Evolutionary conservation across 2,888 invertebrate genomes (phyloP), one percentile per base, ranked within the genome.

Genomic region (Chrysolina americana): DNA sequence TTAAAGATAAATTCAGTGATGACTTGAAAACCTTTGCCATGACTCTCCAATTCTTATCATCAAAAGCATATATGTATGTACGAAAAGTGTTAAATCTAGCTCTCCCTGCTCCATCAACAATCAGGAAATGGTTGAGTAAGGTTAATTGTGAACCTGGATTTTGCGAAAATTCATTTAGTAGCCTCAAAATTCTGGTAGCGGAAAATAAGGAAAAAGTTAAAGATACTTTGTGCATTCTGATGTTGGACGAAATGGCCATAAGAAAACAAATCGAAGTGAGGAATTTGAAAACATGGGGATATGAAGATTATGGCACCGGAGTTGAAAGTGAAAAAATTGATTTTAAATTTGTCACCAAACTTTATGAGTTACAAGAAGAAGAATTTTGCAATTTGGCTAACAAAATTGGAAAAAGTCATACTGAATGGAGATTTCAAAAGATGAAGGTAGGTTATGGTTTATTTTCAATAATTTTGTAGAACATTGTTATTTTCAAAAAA

Each of bases 71-170:
- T 69, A 0, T 50, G 41, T 75, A 72, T 75, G 75, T 75, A 13
- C 21, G 68, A 47, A 71, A 74, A 19, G 59, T 41, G 8, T 74
- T 74, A 17, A 53, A 68, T 68, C 66, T 73, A 17, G 69, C 71
- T 65, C 68, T 76, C 19, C 73, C 76, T 21, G 73, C 73, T 23
- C 73, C 76, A 23, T 73, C 73, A 1, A 76, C 76, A 2, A 73
- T 76, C 1, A 65, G 76, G 48, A 56, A 50, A 23, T 76, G 73
- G 70, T 21, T 70, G 28, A 62, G 73, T n/a, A 73, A 76, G 19
- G 70, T 73, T 4, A 71, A 73, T 65, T 76, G 76, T 62, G 64
- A 62, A 44, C 73, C 73, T n/a, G 76, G 73, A 41, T 76, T 76
- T 48, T 69, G 59, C 4, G 53, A 68, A 41, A 44, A 56, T 64